A percentile compares a stretch with the other conserved stretches of the same genome.
Evolutionary conservation across 2,113 vertebrate species (phyloP).

Genomic region (Oryzias celebensis): DNA sequence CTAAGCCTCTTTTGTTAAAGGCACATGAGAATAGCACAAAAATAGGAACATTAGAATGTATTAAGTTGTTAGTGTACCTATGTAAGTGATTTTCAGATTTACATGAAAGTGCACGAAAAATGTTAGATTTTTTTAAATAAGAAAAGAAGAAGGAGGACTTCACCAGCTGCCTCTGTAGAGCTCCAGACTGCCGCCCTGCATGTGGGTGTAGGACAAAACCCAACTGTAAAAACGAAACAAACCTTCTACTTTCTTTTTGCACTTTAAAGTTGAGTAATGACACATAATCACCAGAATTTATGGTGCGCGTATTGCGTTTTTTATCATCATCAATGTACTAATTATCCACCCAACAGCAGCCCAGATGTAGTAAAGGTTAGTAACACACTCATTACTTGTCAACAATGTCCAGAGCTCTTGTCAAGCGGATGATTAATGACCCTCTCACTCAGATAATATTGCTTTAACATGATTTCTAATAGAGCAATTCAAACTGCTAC

Average conservation of each 20-base stretch:
- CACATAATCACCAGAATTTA: conserved; percentile 45
- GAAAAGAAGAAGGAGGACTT: neutral
- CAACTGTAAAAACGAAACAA: conserved; percentile 33
- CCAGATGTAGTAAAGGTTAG: conserved; percentile 58
- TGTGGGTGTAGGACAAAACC: neutral
- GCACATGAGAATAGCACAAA: conserved; percentile 34
- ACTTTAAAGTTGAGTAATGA: conserved; percentile 26
- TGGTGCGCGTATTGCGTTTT: conserved; percentile 22
- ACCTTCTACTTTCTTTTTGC: conserved; percentile 13
- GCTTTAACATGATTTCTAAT: conserved; percentile 68
- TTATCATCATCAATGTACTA: conserved; percentile 26
- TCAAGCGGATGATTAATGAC: conserved; percentile 74
- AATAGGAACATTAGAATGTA: neutral
- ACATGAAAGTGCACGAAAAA: neutral
- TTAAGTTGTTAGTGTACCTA: neutral
- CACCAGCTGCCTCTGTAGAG: neutral
- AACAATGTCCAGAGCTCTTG: conserved; percentile 69
- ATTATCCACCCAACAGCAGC: conserved; percentile 60
- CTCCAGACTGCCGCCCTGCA: neutral
- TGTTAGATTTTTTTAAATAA: neutral
- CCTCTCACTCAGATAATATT: conserved; percentile 54
- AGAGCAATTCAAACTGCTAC: conserved; percentile 45
- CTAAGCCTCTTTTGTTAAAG: conserved; percentile 45
- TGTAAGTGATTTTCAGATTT: neutral
- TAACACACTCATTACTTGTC: conserved; percentile 61